Percentiles rank a stretch among this genome's conserved stretches.
Conservation (phyloP, 2,797 vertebrate species). For the Tauraco hartlaubi region DNA sequence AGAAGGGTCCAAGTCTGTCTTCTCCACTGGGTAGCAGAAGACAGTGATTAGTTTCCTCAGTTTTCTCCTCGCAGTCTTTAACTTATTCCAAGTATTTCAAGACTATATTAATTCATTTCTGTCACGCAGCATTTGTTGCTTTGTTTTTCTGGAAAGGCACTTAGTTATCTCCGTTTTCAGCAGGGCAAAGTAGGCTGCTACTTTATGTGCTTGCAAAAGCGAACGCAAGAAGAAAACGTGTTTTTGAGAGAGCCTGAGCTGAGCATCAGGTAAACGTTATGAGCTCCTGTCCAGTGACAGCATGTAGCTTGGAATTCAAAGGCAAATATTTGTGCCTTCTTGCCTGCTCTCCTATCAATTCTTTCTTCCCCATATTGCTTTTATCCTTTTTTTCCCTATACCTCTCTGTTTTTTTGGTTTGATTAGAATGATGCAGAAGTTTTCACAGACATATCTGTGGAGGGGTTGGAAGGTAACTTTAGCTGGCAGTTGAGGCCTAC, state of each 20-base stretch:
- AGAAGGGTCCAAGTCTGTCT: background rate
- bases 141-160: background rate
- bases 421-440: background rate
- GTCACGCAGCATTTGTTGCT: background rate
- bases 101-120: background rate
- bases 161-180: background rate
- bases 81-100: background rate
- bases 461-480: background rate
- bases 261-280: background rate
- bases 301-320: rapidly evolving
- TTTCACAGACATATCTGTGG: background rate
- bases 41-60: background rate
- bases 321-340: background rate
- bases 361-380: background rate
- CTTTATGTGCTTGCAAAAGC: background rate
- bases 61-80: background rate
- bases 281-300: background rate
- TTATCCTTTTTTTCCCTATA: background rate
- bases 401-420: background rate
- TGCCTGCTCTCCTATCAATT: background rate
- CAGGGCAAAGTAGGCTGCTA: background rate
- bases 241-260: background rate
- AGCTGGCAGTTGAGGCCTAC: background rate
- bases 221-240: background rate
- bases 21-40: background rate